Evolutionary conservation across 1,140 invertebrate genomes (phyloP).

Genomic region (Drosophila obscura): DNA sequence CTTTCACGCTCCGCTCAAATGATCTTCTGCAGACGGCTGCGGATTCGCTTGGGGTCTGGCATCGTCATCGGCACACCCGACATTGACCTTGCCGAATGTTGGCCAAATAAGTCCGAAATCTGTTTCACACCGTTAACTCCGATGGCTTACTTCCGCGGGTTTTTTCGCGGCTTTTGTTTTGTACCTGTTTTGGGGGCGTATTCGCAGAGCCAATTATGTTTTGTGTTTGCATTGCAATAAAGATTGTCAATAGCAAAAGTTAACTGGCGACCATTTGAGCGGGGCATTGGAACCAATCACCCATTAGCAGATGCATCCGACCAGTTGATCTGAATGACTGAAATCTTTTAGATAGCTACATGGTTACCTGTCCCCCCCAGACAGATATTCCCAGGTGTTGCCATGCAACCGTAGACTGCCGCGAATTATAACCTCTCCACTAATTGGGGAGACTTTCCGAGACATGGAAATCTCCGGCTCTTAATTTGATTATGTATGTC

Average conservation of each 20-base stretch:
- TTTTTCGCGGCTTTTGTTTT: slow-evolving; percentile 37
- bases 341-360: slow-evolving; percentile 11
- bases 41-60: slow-evolving; percentile 27
- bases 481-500: slow-evolving; percentile 39
- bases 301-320: slow-evolving; percentile 10
- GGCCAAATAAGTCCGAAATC: slow-evolving; percentile 61
- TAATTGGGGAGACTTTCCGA: slow-evolving; percentile 45
- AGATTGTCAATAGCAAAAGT: slow-evolving; percentile 37
- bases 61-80: slow-evolving; percentile 34
- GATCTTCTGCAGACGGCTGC: slow-evolving; percentile 16
- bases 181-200: slow-evolving; percentile 25
- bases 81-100: slow-evolving; percentile 69
- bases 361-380: background rate
- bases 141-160: slow-evolving; percentile 61
- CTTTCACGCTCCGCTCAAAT: slow-evolving; percentile 31
- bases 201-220: slow-evolving; percentile 7
- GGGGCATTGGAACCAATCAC: slow-evolving; percentile 1
- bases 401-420: slow-evolving; percentile 5
- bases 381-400: slow-evolving; percentile 8
- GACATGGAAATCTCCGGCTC: slow-evolving; percentile 46
- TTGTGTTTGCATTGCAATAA: slow-evolving; percentile 28
- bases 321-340: slow-evolving; percentile 6
- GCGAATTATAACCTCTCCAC: slow-evolving; percentile 48
- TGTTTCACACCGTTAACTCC: slow-evolving; percentile 66
- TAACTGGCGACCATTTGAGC: slow-evolving; percentile 24